phyloP scores from a whole-genome alignment of 30 jellyfish, hydroid and myxozoan genomes.

The Turritopsis dohrnii region DNA sequence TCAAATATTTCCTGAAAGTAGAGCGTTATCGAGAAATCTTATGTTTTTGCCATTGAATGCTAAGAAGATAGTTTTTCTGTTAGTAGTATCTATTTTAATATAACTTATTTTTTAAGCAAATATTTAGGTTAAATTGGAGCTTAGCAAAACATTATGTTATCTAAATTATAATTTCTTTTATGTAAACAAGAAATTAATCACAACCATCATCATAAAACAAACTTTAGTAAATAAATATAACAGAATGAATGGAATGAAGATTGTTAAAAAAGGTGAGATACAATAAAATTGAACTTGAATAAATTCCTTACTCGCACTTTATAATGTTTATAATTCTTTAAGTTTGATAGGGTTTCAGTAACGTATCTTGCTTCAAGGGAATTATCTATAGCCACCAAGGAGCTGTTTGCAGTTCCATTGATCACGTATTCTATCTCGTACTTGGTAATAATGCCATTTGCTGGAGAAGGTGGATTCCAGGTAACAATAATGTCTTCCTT shows the following conservation, averaged over 20 bases:
- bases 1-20: too few relatives aligned
- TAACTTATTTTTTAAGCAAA: too few relatives aligned
- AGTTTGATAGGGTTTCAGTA: neutral
- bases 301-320: neutral
- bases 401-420: neutral
- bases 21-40: too few relatives aligned
- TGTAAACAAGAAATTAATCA: too few relatives aligned
- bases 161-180: too few relatives aligned
- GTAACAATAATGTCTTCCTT: neutral
- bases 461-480: conserved; percentile 21
- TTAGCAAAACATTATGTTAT: too few relatives aligned
- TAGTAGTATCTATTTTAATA: too few relatives aligned
- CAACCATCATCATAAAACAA: too few relatives aligned
- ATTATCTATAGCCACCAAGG: neutral
- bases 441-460: conserved; percentile 1
- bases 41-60: too few relatives aligned
- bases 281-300: neutral
- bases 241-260: neutral
- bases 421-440: conserved; percentile 12
- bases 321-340: neutral
- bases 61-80: too few relatives aligned
- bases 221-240: too few relatives aligned
- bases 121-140: too few relatives aligned
- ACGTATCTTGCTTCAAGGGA: neutral
- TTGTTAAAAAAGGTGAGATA: neutral